Conservation (phyloP, 2,113 vertebrate genomes). For the Chaetura pelagica region DNA sequence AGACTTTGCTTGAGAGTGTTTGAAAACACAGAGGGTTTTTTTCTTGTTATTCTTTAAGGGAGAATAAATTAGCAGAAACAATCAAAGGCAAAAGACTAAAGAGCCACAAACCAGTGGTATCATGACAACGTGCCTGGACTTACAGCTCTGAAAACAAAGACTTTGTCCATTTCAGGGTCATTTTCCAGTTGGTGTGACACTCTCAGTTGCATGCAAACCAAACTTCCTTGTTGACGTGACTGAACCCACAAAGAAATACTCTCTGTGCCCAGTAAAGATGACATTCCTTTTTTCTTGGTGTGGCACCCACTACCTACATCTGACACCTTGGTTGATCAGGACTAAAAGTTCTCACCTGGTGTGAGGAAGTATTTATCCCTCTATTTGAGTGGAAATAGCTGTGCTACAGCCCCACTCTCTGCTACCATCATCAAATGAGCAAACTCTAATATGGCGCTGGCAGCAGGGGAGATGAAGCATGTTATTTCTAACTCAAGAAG, state of each 20-base stretch:
- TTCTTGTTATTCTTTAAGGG: not conserved
- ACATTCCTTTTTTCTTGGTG: not conserved
- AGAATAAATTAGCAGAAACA: not conserved
- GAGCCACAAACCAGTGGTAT: not conserved
- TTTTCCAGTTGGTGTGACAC: not conserved
- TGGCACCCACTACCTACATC: not conserved
- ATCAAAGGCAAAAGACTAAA: not conserved
- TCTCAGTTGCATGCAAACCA: not conserved
- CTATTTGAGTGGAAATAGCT: not conserved
- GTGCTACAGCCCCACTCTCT: not conserved
- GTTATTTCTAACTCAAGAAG: not conserved
- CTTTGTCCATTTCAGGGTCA: not conserved
- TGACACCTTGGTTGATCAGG: not conserved
- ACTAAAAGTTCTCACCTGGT: not conserved
- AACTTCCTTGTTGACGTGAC: not conserved
- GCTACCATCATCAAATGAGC: not conserved
- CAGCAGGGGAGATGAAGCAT: not conserved
- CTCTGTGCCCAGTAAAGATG: not conserved
- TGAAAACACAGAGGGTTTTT: not conserved
- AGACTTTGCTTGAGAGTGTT: not conserved
- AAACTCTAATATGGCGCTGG: not conserved
- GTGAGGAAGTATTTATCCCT: accelerated
- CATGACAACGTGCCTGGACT: not conserved
- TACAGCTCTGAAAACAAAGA: not conserved
- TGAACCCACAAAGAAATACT: not conserved